These are phyloP conservation scores for Drosophila siamana DNA, from an alignment of 2,888 invertebrate genomes.

Conservation along the genomic window DNA sequence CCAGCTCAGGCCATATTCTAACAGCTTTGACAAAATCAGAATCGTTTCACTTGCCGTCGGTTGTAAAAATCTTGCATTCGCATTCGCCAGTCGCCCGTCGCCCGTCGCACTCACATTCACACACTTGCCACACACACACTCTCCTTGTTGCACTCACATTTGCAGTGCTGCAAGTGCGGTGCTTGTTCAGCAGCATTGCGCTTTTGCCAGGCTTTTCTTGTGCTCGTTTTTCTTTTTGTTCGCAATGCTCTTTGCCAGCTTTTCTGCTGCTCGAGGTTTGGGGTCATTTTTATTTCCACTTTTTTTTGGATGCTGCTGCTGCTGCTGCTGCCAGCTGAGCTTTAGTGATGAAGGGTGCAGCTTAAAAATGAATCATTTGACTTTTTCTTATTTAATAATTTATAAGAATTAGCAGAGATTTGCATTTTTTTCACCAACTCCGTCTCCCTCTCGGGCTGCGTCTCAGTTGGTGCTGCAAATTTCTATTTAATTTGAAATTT, in stretches of 20 bases:
- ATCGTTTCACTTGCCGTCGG: slow-evolving; percentile 51
- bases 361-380: slow-evolving; percentile 82
- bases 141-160: slow-evolving; percentile 1
- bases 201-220: slow-evolving; percentile 25
- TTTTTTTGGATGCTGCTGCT: slow-evolving; percentile 13
- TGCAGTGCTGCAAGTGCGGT: slow-evolving; percentile 13
- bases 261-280: slow-evolving; percentile 20
- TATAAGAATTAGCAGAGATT: slow-evolving; percentile 82
- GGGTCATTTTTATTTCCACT: slow-evolving; percentile 51
- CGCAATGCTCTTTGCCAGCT: slow-evolving; percentile 27
- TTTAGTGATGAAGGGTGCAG: slow-evolving; percentile 81
- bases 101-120: not conserved
- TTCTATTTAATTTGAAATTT: slow-evolving; percentile 81
- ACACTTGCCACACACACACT: not conserved
- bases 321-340: slow-evolving; percentile 72
- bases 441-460: not conserved
- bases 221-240: slow-evolving; percentile 29
- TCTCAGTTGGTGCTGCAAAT: slow-evolving; percentile 67
- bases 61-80: slow-evolving; percentile 53
- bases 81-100: too few species aligned
- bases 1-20: not conserved
- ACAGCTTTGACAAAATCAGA: slow-evolving; percentile 51
- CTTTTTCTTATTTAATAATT: slow-evolving; percentile 82
- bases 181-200: slow-evolving; percentile 44
- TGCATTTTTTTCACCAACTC: slow-evolving; percentile 70